These are phyloP conservation scores for Halichoerus grypus DNA, from an alignment of 2,113 vertebrate genomes.

Conservation along the genomic window DNA sequence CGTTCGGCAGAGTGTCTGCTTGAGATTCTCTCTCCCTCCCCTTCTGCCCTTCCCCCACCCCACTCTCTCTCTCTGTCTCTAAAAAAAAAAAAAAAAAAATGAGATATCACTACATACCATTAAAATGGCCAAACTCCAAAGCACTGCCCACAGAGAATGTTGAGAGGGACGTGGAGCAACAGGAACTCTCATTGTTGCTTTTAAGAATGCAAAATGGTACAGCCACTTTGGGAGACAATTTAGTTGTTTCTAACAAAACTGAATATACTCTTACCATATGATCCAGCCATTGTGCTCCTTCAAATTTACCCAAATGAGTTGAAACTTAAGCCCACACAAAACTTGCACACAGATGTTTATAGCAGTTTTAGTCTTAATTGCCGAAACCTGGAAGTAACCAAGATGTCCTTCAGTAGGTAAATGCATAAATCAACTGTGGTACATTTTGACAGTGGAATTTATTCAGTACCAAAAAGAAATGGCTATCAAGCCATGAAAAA, in stretches of 20 bases:
- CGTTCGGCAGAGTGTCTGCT: not conserved
- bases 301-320: not conserved
- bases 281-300: not conserved
- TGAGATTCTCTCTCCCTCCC: not conserved
- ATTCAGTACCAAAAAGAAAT: not conserved
- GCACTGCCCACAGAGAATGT: not conserved
- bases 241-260: not conserved
- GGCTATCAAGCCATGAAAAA: not conserved
- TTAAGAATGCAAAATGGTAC: not conserved
- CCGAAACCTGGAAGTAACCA: not conserved
- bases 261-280: not conserved
- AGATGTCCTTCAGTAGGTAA: conserved; percentile 14
- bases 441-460: not conserved
- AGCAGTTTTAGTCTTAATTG: not conserved
- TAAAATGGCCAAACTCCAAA: not conserved
- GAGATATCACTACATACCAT: not conserved
- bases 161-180: not conserved
- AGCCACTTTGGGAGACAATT: not conserved
- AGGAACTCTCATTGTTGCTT: not conserved
- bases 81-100: not conserved
- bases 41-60: not conserved
- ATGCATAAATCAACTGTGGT: not conserved
- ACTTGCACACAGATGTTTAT: not conserved
- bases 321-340: conserved; percentile 24
- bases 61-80: no score